These are phyloP conservation scores for Eurytoma adleriae DNA, from an alignment of 2,888 invertebrate species.

Conservation along the genomic window DNA sequence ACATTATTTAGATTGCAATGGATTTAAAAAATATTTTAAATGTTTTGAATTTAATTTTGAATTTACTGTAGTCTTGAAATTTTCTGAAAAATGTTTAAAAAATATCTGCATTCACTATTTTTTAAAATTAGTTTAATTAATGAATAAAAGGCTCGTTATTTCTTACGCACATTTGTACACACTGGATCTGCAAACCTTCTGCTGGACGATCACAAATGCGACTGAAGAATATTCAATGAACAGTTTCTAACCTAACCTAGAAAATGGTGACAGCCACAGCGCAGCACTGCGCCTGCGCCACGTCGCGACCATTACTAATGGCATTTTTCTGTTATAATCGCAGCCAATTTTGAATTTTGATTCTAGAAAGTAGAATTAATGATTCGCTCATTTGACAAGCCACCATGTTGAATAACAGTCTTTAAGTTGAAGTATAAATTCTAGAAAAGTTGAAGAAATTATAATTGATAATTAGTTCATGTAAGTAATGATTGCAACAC, in stretches of 20 bases:
- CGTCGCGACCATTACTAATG: too few species aligned
- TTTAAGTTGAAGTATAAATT: too few species aligned
- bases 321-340: too few species aligned
- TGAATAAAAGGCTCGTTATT: neutral
- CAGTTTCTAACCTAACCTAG: constrained; percentile 8
- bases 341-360: too few species aligned
- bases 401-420: too few species aligned
- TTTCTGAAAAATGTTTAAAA: neutral
- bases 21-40: neutral
- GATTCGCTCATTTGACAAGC: too few species aligned
- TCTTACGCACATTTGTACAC: constrained; percentile 28
- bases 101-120: neutral
- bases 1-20: neutral
- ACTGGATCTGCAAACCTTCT: neutral
- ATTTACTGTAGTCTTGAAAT: neutral
- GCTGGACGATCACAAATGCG: neutral
- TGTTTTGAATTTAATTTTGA: neutral
- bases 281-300: too few species aligned
- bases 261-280: neutral
- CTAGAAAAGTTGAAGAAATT: too few species aligned
- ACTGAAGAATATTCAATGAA: constrained; percentile 26
- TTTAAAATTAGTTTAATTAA: neutral
- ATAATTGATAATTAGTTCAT: too few species aligned
- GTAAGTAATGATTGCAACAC: too few species aligned
- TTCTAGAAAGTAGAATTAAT: too few species aligned